These are phyloP conservation scores for Watsonalla cultraria DNA, from an alignment of 2,888 invertebrate species.

Conservation along the genomic window DNA sequence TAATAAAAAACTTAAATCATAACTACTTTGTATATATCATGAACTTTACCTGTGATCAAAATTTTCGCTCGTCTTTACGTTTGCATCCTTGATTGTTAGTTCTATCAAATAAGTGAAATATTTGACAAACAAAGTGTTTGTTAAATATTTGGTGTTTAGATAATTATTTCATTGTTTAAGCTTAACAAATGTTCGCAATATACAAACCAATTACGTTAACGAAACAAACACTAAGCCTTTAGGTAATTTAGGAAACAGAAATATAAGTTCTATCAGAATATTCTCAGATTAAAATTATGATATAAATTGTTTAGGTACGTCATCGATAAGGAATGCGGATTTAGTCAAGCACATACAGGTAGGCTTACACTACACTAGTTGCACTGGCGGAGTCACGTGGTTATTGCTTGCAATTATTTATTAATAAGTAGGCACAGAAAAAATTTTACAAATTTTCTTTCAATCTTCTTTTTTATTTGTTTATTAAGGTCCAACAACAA, in stretches of 20 bases:
- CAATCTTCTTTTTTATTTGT: no score
- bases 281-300: background rate
- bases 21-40: no score
- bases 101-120: constrained; percentile 39
- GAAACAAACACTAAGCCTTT: background rate
- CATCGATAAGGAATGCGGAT: background rate
- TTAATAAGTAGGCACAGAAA: no score
- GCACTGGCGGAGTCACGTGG: background rate
- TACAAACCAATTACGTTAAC: constrained; percentile 14
- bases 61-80: no score
- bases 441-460: no score
- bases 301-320: background rate
- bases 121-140: constrained; percentile 35
- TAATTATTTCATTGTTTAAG: constrained; percentile 27
- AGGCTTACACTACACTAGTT: background rate
- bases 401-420: no score
- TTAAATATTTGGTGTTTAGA: no score
- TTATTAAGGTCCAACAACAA: no score
- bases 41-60: no score
- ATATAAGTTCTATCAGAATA: background rate
- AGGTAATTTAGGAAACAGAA: background rate
- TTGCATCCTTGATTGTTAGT: no score
- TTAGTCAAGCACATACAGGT: background rate
- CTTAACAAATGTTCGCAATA: constrained; percentile 27
- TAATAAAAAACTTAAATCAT: no score